Evolutionary conservation across 92 coral and sea anemone genomes (phyloP), one percentile per base, ranked within the genome.

Genomic region (Phenganax stokvisi): DNA sequence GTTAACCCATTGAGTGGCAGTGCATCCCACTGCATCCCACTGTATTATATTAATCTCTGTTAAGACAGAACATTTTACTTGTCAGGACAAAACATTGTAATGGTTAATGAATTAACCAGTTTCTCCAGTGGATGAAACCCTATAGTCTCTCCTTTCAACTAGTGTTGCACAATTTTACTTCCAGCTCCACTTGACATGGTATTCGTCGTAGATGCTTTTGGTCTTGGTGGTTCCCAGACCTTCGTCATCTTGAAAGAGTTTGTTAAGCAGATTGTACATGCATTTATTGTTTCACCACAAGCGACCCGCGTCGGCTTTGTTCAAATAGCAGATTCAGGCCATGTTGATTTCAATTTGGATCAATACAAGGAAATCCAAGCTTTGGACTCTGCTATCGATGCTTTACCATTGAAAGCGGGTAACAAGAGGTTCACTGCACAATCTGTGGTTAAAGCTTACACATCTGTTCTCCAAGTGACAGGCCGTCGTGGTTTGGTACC

Each of bases 401-500:
- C 44, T 6, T 25, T 68, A 29, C 54, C 73, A 9, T 53, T 68
- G 73, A 68, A 68, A 68, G 73, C 53, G 10, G 73, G 77, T 2
- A 11, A 73, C 7, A 20, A 15, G 11, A 54, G 83, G 65, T 60
- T 11, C 3, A 52, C 58, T 25, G 74, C 73, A 60, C 83, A 79
- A 17, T 15, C 74, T 0, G 73, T 79, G 17, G 17, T 55, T 12
- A 60, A 59, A 10, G 69, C 83, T 3, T 65, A 63, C 54, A 47
- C 44, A 0, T 51, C 59, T 27, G 62, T 79, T 1, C 25, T 79
- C 56, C 67, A 79, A 54, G 51, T 10, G 15, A 65, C 72, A 16
- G 83, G 83, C 13, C 83, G 83, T 64, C 73, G 83, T 51, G 83
- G 83, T 5, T 16, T 79, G 72, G 83, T 79, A 25, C 59, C 83